phyloP scores from a whole-genome alignment of 1,140 invertebrate species.

The Leptopilina boulardi region DNA sequence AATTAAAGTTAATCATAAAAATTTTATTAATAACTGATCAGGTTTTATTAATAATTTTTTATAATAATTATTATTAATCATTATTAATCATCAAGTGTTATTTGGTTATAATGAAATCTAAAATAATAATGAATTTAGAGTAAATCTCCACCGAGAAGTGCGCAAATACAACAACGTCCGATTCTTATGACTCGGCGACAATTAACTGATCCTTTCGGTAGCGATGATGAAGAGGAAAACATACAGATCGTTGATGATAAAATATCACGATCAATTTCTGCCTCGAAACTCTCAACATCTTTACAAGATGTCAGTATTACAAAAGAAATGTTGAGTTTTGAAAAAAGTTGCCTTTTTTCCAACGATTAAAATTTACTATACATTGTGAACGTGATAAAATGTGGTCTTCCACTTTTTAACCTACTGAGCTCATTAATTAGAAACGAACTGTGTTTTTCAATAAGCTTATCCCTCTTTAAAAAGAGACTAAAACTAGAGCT shows the following conservation, averaged over 20 bases:
- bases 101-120: not conserved
- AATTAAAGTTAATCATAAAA: too few species aligned
- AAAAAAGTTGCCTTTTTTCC: not conserved
- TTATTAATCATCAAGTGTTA: conserved; percentile 32
- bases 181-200: conserved; percentile 91
- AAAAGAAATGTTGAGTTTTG: conserved; percentile 35
- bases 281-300: conserved; percentile 68
- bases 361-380: not conserved
- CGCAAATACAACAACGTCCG: conserved; percentile 74
- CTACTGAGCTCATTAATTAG: conserved; percentile 1
- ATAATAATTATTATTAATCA: conserved; percentile 28
- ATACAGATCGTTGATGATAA: conserved; percentile 73
- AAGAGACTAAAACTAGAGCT: not conserved
- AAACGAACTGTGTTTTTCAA: not conserved
- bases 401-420: not conserved
- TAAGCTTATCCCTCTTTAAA: not conserved
- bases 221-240: conserved; percentile 87
- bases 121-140: conserved; percentile 62
- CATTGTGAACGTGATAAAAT: not conserved
- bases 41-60: too few species aligned
- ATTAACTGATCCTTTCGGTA: conserved; percentile 92
- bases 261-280: conserved; percentile 68
- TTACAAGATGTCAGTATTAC: conserved; percentile 71
- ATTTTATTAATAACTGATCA: too few species aligned
- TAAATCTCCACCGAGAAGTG: conserved; percentile 71